Conservation (phyloP, 2,888 invertebrate genomes). For the Brachylomia viminalis region DNA sequence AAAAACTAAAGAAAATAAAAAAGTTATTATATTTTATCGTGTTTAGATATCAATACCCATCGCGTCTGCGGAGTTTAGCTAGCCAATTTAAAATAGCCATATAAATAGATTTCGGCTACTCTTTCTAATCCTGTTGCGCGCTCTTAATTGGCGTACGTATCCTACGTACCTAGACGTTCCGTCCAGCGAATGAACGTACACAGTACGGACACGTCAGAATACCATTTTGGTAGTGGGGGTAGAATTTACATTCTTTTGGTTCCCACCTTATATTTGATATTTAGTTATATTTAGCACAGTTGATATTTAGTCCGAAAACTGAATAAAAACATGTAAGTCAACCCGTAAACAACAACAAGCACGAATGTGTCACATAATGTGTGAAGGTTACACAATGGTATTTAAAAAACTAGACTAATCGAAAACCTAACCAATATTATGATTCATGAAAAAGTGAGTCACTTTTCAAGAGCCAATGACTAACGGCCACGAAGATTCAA, state of each 20-base stretch:
- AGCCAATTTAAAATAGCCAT: too few relatives aligned
- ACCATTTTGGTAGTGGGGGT: background rate
- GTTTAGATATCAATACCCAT: too few relatives aligned
- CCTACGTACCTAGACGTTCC: too few relatives aligned
- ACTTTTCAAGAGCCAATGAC: background rate
- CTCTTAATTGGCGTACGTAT: too few relatives aligned
- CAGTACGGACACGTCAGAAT: too few relatives aligned
- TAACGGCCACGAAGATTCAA: background rate
- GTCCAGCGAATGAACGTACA: too few relatives aligned
- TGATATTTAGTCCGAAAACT: background rate
- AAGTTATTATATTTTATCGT: too few relatives aligned
- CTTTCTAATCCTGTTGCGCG: too few relatives aligned
- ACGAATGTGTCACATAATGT: background rate
- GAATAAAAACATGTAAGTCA: background rate
- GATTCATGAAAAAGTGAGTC: conserved; percentile 7
- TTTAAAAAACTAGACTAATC: background rate
- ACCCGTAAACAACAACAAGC: background rate
- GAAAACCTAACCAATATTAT: background rate
- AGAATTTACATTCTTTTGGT: background rate
- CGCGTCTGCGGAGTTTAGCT: too few relatives aligned
- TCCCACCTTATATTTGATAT: background rate
- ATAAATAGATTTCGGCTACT: too few relatives aligned
- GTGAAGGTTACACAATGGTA: conserved; percentile 4
- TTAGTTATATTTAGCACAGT: too few relatives aligned
- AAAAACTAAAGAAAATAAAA: too few relatives aligned